phyloP scores from a whole-genome alignment of 2,888 invertebrate species.

The Netelia fuscicornis region DNA sequence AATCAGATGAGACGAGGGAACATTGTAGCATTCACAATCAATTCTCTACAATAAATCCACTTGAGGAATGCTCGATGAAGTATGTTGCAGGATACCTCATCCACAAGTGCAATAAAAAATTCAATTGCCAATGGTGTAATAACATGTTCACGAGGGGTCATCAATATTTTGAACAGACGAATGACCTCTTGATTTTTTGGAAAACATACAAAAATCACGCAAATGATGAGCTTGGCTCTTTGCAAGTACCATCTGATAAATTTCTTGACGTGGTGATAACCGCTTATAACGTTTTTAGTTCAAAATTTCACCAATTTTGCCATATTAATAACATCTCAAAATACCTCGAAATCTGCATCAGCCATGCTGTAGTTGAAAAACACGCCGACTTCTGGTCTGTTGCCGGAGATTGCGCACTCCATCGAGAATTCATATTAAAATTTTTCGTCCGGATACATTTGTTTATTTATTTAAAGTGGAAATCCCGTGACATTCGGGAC shows the following conservation, averaged over 20 bases:
- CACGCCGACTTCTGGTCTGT: conserved; percentile 38
- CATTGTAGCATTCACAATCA: not conserved
- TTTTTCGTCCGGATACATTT: conserved; percentile 17
- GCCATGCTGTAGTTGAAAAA: conserved; percentile 15
- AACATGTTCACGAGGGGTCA: conserved; percentile 3
- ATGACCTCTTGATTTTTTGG: conserved; percentile 53
- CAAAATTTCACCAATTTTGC: not conserved
- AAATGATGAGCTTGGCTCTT: conserved; percentile 35
- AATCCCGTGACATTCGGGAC: conserved; percentile 25
- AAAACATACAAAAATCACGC: conserved; percentile 19
- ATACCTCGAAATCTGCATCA: conserved; percentile 18
- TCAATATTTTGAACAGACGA: conserved; percentile 39
- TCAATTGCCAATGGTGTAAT: conserved; percentile 32
- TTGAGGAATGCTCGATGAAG: conserved; percentile 52
- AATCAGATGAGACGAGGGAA: not conserved
- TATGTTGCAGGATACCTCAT: conserved; percentile 45
- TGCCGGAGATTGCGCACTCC: conserved; percentile 6
- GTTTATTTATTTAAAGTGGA: conserved; percentile 32
- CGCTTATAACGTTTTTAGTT: conserved; percentile 32
- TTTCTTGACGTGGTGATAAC: conserved; percentile 30
- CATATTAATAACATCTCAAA: conserved; percentile 2
- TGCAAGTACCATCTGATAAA: conserved; percentile 42
- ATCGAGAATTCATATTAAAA: conserved; percentile 21
- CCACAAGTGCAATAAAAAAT: conserved; percentile 23
- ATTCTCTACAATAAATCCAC: not conserved